phyloP scores from a whole-genome alignment of 2,888 invertebrate species.

The Drosophila formosana region DNA sequence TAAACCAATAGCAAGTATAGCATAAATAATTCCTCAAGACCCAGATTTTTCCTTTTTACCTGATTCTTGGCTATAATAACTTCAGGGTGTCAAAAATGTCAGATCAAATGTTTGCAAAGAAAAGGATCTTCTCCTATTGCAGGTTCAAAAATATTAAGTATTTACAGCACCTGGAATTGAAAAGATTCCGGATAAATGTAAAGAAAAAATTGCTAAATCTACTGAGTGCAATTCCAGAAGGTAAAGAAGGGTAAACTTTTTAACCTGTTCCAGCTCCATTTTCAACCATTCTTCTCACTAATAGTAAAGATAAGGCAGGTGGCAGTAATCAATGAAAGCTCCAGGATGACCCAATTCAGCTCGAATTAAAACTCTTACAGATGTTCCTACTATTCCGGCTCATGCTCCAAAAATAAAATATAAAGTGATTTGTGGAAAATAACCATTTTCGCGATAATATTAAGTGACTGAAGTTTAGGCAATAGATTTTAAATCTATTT shows the following conservation, averaged over 20 bases:
- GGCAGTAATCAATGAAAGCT: too few species aligned
- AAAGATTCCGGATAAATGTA: constrained; percentile 91
- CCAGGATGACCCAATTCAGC: too few species aligned
- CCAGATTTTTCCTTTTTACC: constrained; percentile 92
- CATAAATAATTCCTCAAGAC: constrained; percentile 91
- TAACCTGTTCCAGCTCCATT: too few species aligned
- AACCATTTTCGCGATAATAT: too few species aligned
- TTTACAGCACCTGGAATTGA: constrained; percentile 92
- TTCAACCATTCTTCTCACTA: too few species aligned
- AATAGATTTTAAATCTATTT: too few species aligned
- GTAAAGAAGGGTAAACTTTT: constrained; percentile 90
- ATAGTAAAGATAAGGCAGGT: too few species aligned
- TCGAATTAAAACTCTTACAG: too few species aligned
- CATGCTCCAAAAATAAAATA: too few species aligned
- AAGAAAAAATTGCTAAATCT: constrained; percentile 91
- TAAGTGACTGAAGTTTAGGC: too few species aligned
- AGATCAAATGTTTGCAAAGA: constrained; percentile 93
- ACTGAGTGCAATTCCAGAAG: constrained; percentile 89
- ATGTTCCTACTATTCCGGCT: too few species aligned
- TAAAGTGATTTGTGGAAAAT: too few species aligned
- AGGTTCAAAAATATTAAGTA: constrained; percentile 93
- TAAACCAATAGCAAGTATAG: constrained; percentile 92
- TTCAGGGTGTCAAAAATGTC: constrained; percentile 95
- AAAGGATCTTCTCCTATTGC: constrained; percentile 92
- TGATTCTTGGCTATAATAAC: constrained; percentile 88